Evolutionary conservation across 2,888 invertebrate species (phyloP).

Genomic region (Philereme transversata): DNA sequence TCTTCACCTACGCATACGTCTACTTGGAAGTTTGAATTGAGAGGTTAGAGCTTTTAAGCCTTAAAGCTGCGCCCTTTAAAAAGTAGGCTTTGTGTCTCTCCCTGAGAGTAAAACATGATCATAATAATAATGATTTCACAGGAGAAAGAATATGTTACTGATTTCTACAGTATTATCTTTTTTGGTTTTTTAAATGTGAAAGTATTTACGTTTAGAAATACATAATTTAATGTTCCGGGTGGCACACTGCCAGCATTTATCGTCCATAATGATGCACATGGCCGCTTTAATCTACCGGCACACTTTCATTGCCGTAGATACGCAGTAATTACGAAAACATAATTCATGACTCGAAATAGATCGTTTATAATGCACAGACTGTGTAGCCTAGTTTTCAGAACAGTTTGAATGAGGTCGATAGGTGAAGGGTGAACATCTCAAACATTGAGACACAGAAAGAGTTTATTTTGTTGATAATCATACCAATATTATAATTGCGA

Average conservation of each 20-base stretch:
- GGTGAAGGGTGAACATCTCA: background rate
- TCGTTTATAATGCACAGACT: slow-evolving; percentile 25
- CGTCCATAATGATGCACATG: slow-evolving; percentile 62
- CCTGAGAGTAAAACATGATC: no score
- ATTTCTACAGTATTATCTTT: no score
- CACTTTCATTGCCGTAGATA: slow-evolving; percentile 46
- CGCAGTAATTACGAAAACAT: slow-evolving; percentile 52
- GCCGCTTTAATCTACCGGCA: slow-evolving; percentile 55
- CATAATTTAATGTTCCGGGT: slow-evolving; percentile 40
- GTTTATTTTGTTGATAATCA: no score
- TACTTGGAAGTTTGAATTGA: background rate
- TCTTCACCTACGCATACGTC: slow-evolving; percentile 2
- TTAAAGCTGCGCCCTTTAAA: background rate
- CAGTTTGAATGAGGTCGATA: background rate
- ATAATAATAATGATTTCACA: no score
- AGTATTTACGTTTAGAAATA: slow-evolving; percentile 6
- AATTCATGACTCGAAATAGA: slow-evolving; percentile 45
- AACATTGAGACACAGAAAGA: no score
- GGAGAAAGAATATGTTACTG: no score
- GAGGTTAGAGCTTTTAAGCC: background rate
- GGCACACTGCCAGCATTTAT: slow-evolving; percentile 62
- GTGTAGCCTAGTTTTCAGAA: slow-evolving; percentile 15
- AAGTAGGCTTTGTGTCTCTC: background rate
- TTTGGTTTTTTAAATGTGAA: no score
- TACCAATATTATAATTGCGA: no score